A percentile compares a stretch with the other conserved stretches of the same genome.
phyloP scores from a whole-genome alignment of 1,140 invertebrate species.

The Lepidostoma basale region DNA sequence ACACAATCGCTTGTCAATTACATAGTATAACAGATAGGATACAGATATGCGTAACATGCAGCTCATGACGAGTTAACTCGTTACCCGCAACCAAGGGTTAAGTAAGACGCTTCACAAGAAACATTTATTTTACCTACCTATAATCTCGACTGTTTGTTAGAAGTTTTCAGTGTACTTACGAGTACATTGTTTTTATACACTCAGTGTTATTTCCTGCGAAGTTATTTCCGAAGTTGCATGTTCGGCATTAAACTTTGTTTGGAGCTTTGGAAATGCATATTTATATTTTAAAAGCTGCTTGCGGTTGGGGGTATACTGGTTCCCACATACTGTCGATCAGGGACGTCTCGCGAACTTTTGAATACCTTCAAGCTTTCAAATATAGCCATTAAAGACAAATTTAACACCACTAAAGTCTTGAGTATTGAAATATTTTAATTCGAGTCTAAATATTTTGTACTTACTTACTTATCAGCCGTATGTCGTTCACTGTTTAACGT shows the following conservation, averaged over 20 bases:
- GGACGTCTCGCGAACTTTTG: neutral
- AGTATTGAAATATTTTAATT: neutral
- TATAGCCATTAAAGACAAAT: neutral
- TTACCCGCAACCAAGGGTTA: neutral
- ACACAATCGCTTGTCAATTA: too few relatives aligned
- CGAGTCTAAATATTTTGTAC: neutral
- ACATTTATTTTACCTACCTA: neutral
- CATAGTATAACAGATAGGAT: too few relatives aligned
- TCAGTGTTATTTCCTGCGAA: neutral
- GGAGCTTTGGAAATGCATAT: neutral
- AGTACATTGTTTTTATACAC: too few relatives aligned
- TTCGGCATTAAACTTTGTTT: slow-evolving; percentile 14
- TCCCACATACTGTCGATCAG: slow-evolving; percentile 1
- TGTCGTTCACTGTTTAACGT: too few relatives aligned
- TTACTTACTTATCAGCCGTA: too few relatives aligned
- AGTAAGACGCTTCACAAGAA: neutral
- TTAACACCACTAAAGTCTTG: neutral
- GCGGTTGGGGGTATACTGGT: slow-evolving; percentile 3
- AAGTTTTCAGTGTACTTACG: too few relatives aligned
- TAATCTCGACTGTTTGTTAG: too few relatives aligned
- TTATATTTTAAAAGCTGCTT: slow-evolving; percentile 20
- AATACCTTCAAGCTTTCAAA: neutral
- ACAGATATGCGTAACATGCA: too few relatives aligned
- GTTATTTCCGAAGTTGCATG: neutral
- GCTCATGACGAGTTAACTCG: neutral